Conservation (phyloP, 2,113 vertebrate genomes). For the Cryptotis parvus region DNA sequence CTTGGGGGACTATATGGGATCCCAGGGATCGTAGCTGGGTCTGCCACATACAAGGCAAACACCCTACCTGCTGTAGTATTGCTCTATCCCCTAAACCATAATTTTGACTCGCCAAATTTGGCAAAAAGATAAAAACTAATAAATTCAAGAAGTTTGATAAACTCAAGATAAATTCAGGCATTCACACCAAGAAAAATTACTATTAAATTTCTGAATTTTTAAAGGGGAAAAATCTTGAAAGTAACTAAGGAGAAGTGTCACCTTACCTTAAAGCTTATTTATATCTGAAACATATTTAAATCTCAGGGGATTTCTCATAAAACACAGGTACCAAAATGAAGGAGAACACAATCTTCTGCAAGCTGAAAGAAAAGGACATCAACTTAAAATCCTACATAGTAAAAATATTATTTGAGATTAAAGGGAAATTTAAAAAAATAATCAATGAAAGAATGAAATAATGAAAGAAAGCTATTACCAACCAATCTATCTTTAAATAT, state of each 20-base stretch:
- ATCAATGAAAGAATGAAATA: too few relatives aligned
- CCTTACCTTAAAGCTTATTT: background rate
- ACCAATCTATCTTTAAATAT: background rate
- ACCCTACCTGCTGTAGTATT: too few relatives aligned
- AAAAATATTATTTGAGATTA: background rate
- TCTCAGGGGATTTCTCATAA: background rate
- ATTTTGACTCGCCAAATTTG: background rate
- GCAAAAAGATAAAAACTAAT: background rate
- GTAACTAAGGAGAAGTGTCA: background rate
- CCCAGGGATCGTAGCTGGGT: too few relatives aligned
- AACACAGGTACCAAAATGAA: background rate
- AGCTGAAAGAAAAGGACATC: background rate
- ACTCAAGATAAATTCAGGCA: background rate
- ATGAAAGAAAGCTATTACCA: background rate
- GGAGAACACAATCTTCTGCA: background rate
- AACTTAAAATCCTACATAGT: background rate
- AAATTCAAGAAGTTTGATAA: background rate
- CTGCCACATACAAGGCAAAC: too few relatives aligned
- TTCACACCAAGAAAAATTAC: background rate
- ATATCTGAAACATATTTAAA: background rate
- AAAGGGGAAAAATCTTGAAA: background rate
- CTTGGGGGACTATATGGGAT: too few relatives aligned
- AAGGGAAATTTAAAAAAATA: background rate
- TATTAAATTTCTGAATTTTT: background rate
- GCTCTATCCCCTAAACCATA: too few relatives aligned